Conservation (phyloP, 2,888 invertebrate genomes). For the Elgonia sp. region DNA sequence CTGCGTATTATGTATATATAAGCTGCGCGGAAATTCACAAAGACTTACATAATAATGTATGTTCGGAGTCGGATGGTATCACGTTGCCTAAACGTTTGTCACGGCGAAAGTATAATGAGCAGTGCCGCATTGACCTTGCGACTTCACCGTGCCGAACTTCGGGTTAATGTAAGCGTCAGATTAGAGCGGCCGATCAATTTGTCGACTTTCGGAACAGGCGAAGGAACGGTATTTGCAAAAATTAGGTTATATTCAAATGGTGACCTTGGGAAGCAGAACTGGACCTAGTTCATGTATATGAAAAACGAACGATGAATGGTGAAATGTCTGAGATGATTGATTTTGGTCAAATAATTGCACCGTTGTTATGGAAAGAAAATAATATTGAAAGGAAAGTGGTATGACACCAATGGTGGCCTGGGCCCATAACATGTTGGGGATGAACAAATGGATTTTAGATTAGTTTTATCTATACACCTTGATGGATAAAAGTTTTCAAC, state of each 20-base stretch:
- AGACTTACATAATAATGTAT: slow-evolving; percentile 30
- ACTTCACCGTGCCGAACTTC: slow-evolving; percentile 32
- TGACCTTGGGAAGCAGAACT: slow-evolving; percentile 34
- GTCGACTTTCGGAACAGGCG: slow-evolving; percentile 30
- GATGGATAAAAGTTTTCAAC: too few relatives aligned
- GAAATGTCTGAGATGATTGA: too few relatives aligned
- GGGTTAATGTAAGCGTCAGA: slow-evolving; percentile 61
- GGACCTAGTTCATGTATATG: slow-evolving; percentile 5
- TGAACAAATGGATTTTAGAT: too few relatives aligned
- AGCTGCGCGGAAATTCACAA: slow-evolving; percentile 50
- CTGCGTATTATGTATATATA: slow-evolving; percentile 50
- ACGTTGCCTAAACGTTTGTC: slow-evolving; percentile 27
- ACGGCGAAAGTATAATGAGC: slow-evolving; percentile 43
- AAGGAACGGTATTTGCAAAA: slow-evolving; percentile 40
- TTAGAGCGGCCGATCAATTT: slow-evolving; percentile 52
- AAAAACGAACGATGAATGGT: too few relatives aligned
- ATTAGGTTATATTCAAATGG: slow-evolving; percentile 67
- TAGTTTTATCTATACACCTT: too few relatives aligned
- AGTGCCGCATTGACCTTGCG: slow-evolving; percentile 59
- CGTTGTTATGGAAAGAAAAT: too few relatives aligned
- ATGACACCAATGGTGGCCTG: too few relatives aligned
- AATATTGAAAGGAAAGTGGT: too few relatives aligned
- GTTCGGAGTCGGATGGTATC: slow-evolving; percentile 12
- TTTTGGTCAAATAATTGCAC: too few relatives aligned
- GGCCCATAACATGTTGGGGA: too few relatives aligned